These are phyloP conservation scores for Nemopilema nomurai DNA, from an alignment of 30 jellyfish, hydroid and myxozoan genomes.

Conservation along the genomic window DNA sequence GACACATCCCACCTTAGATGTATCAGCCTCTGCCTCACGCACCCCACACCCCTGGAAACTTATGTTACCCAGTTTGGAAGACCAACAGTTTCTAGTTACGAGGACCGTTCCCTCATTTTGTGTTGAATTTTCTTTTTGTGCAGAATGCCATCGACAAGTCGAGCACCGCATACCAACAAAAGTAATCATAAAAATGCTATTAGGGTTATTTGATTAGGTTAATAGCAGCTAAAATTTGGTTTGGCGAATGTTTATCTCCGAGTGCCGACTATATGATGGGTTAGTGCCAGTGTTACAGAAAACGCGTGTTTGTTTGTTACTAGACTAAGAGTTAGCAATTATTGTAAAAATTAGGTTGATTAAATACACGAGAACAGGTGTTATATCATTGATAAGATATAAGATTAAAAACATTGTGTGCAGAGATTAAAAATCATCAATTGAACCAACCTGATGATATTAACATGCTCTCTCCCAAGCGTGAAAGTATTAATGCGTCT, in stretches of 20 bases:
- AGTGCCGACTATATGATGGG: not conserved
- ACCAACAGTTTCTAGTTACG: too few relatives aligned
- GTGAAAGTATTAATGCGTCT: not conserved
- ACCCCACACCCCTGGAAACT: too few relatives aligned
- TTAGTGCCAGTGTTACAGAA: not conserved
- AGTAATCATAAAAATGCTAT: too few relatives aligned
- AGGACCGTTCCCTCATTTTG: not conserved
- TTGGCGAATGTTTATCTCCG: too few relatives aligned
- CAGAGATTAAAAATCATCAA: not conserved
- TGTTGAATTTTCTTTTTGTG: not conserved
- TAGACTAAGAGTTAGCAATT: too few relatives aligned
- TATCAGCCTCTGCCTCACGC: too few relatives aligned
- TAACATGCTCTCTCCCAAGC: not conserved
- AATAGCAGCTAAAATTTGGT: too few relatives aligned
- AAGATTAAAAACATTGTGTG: not conserved
- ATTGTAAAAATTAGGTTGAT: not conserved
- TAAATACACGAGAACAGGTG: not conserved
- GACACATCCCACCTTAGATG: too few relatives aligned
- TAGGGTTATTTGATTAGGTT: too few relatives aligned
- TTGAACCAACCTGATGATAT: not conserved
- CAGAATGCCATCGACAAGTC: not conserved
- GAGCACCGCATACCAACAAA: too few relatives aligned
- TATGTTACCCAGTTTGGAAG: too few relatives aligned
- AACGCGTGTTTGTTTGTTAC: not conserved
- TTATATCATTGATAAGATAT: not conserved